Conservation (phyloP, 2,113 vertebrate genomes). For the Hirundichthys speculiger region DNA sequence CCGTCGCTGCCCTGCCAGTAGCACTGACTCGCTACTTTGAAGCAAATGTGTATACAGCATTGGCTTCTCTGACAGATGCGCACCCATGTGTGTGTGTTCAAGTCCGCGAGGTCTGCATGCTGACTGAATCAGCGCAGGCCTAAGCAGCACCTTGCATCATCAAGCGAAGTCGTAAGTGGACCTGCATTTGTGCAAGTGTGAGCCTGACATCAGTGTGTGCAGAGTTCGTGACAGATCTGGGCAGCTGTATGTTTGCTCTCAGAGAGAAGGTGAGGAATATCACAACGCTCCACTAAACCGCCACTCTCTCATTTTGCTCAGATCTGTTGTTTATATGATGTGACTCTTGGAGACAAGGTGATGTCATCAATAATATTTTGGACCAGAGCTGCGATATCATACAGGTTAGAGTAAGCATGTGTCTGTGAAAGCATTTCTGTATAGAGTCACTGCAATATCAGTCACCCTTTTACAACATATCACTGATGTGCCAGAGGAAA, state of each 20-base stretch:
- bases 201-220: conserved; percentile 41
- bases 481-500: conserved; percentile 28
- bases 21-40: conserved; percentile 41
- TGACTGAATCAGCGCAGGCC: conserved; percentile 32
- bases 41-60: conserved; percentile 36
- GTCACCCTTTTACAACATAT: conserved; percentile 26
- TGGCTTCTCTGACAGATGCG: conserved; percentile 44
- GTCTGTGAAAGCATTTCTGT: conserved; percentile 27
- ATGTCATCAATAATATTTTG: conserved; percentile 73
- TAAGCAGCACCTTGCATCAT: conserved; percentile 44
- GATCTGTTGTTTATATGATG: conserved; percentile 70
- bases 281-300: conserved; percentile 69
- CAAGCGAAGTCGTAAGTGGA: conserved; percentile 38
- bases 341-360: conserved; percentile 74
- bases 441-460: conserved; percentile 5
- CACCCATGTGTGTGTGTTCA: conserved; percentile 37
- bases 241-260: conserved; percentile 65
- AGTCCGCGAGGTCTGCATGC: conserved; percentile 20
- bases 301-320: conserved; percentile 55
- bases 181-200: conserved; percentile 40
- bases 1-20: conserved; percentile 31
- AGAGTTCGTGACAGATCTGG: conserved; percentile 54
- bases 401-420: conserved; percentile 38
- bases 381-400: conserved; percentile 30
- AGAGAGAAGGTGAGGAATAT: conserved; percentile 71